Evolutionary conservation across 2,888 invertebrate genomes (phyloP).

Genomic region (Laspeyria flexula): DNA sequence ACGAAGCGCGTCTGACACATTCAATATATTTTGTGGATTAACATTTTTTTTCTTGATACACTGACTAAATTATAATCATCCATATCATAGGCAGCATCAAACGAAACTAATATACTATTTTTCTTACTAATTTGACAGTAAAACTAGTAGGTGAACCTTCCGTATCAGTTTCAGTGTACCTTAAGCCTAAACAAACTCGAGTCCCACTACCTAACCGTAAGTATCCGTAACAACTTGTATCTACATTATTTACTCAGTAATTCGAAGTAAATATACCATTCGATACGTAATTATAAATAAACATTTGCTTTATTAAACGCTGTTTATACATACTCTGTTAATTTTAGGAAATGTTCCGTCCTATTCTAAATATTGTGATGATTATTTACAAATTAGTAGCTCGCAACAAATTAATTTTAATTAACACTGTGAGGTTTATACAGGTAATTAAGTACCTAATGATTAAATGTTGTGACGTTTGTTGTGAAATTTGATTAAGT

Average conservation of each 20-base stretch:
- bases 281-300: constrained; percentile 20
- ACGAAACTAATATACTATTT: no score
- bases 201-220: neutral
- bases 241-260: constrained; percentile 16
- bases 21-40: no score
- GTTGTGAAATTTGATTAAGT: no score
- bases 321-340: constrained; percentile 16
- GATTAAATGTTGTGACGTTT: neutral
- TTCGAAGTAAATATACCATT: constrained; percentile 15
- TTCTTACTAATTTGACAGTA: no score
- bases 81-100: no score
- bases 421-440: neutral
- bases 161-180: neutral
- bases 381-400: neutral
- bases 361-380: neutral
- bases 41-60: no score
- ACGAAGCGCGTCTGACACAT: no score
- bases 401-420: neutral
- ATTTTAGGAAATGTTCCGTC: constrained; percentile 10
- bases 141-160: no score
- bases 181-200: neutral
- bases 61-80: no score
- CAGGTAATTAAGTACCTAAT: neutral
- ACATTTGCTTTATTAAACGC: constrained; percentile 28
- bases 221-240: neutral